phyloP scores from a whole-genome alignment of 2,113 vertebrate species.

The Sinocyclocheilus anophthalmus region DNA sequence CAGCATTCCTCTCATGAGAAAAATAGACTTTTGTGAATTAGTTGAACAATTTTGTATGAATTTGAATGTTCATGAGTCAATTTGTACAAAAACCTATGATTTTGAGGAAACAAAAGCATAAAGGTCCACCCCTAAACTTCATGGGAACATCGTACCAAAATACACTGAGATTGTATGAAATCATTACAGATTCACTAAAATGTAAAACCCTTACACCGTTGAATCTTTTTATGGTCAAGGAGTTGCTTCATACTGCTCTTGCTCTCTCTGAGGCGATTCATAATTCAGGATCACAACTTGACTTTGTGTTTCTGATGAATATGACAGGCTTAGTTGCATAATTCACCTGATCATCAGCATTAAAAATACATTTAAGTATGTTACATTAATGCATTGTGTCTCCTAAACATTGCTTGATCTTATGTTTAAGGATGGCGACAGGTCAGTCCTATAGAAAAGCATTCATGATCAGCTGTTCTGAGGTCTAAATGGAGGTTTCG shows the following conservation, averaged over 20 bases:
- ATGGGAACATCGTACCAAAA: background rate
- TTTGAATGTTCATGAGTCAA: background rate
- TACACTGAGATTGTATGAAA: background rate
- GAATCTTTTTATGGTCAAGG: background rate
- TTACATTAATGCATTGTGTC: background rate
- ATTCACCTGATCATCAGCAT: constrained; percentile 37
- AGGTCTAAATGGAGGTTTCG: background rate
- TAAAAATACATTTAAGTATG: constrained; percentile 5
- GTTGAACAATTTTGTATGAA: background rate
- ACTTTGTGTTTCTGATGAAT: constrained; percentile 23
- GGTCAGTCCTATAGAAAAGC: background rate
- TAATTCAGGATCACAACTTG: constrained; percentile 45
- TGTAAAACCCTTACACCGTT: background rate
- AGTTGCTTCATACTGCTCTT: background rate
- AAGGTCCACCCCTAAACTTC: background rate
- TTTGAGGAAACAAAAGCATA: background rate
- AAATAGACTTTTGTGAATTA: background rate
- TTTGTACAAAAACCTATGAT: background rate
- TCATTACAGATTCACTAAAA: background rate
- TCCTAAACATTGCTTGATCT: constrained; percentile 1
- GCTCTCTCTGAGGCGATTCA: constrained; percentile 15
- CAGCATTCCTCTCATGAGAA: background rate
- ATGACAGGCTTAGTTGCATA: constrained; percentile 16
- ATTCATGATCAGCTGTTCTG: background rate
- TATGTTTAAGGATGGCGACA: background rate